Evolutionary conservation across 2,797 vertebrate genomes (phyloP), one percentile per base, ranked within the genome.

Genomic region (Tangara arthus): DNA sequence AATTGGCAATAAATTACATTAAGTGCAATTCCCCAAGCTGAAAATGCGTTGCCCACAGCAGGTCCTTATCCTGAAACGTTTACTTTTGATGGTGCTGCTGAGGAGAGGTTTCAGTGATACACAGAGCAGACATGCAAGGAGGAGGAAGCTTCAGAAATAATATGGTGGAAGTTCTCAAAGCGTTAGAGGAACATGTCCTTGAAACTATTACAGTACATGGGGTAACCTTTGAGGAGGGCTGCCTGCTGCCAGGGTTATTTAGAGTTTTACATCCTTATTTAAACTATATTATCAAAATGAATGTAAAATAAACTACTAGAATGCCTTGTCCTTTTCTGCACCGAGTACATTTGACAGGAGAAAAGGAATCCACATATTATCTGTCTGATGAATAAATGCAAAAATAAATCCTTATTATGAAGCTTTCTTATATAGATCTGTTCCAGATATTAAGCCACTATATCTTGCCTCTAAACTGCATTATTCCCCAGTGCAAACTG

Each of bases 351-450:
- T 95, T 96, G 93, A 89, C 39, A 89, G 21, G 34, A 47, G 37
- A 66, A 90, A 87, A 87, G 92, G 60, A 70, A 94, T 87, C 93
- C 32, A 64, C 39, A 90, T 93, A 95, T 86, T 96, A 94, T 79
- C 41, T 93, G 24, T 87, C 61, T 89, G 76, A 96, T 95, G 93
- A 96, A 85, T 94, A 95, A 94, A 96, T 87, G 69, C 30, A 95
- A 97, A 97, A 97, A 89, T 91, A 97, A 96, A 96, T 96, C 93
- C 63, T 97, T 94, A 53, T 96, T 96, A 96, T 92, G 85, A 96
- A 84, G 46, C 42, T 94, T 73, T 22, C 55, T 93, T 94, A 52
- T 94, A 84, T 93, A 92, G 79, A 50, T 76, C 66, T 83, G 27
- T 61, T 78, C 93, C 94, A 91, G 82, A 91, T 95, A 97, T 95